Evolutionary conservation across 2,113 vertebrate species (phyloP).

Genomic region (Ageneiosus marmoratus): DNA sequence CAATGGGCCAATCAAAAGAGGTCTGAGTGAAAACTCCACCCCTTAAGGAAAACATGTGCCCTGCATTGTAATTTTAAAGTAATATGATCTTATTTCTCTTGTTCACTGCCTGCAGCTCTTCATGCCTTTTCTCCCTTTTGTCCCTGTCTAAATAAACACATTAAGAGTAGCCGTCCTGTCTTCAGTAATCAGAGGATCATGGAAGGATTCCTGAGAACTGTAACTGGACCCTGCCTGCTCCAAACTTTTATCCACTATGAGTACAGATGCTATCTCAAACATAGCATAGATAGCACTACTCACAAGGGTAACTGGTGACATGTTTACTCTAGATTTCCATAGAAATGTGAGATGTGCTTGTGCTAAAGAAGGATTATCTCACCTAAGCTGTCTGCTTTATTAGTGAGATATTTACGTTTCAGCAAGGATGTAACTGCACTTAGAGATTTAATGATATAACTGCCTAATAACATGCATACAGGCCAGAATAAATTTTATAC

Average conservation of each 20-base stretch:
- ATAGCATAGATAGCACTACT: conserved; percentile 24
- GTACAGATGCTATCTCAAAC: conserved; percentile 46
- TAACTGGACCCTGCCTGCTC: conserved; percentile 27
- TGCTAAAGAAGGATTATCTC: conserved; percentile 16
- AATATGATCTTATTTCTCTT: conserved; percentile 63
- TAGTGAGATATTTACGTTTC: background rate
- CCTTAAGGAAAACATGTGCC: conserved; percentile 50
- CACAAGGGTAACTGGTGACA: conserved; percentile 18
- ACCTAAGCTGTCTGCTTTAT: conserved; percentile 9
- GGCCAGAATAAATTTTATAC: background rate
- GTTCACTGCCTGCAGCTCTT: conserved; percentile 44
- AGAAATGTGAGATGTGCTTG: conserved; percentile 34
- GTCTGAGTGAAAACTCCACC: conserved; percentile 42
- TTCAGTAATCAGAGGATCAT: conserved; percentile 41
- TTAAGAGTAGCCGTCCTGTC: conserved; percentile 53
- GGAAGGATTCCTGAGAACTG: conserved; percentile 13
- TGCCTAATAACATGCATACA: background rate
- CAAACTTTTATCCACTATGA: conserved; percentile 12
- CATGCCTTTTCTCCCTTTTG: conserved; percentile 34
- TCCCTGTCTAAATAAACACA: conserved; percentile 54
- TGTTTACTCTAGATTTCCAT: conserved; percentile 3
- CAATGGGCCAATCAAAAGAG: conserved; percentile 55
- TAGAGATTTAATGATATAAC: background rate
- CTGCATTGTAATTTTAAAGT: conserved; percentile 64
- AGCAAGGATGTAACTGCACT: background rate